These are phyloP conservation scores for Coracopsis vasa DNA, from an alignment of 2,113 vertebrate genomes.

Conservation along the genomic window DNA sequence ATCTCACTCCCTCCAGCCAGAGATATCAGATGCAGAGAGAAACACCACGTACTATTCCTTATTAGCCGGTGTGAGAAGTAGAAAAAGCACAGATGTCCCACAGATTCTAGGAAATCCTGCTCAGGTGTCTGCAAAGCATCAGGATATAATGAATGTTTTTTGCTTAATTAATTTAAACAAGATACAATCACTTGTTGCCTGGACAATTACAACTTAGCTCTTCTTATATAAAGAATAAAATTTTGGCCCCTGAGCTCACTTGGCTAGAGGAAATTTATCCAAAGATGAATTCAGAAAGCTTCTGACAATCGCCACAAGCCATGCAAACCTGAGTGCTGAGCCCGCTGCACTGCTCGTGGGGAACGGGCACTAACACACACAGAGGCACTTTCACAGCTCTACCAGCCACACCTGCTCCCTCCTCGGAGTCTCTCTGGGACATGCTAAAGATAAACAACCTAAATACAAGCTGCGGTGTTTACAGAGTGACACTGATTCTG, in stretches of 20 bases:
- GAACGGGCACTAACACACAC: background rate
- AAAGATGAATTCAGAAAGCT: background rate
- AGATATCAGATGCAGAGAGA: background rate
- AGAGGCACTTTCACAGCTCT: background rate
- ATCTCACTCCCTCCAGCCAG: background rate
- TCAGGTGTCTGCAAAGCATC: background rate
- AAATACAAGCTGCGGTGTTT: background rate
- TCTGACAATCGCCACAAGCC: background rate
- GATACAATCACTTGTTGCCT: background rate
- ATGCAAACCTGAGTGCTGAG: background rate
- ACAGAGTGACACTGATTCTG: background rate
- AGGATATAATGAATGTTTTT: background rate
- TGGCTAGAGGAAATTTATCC: background rate
- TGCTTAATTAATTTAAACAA: background rate
- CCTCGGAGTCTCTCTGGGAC: background rate
- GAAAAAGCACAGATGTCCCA: background rate
- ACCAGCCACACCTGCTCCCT: background rate
- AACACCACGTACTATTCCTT: background rate
- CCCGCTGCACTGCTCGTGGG: accelerated
- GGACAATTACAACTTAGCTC: background rate
- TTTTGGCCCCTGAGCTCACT: background rate
- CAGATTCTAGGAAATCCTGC: background rate
- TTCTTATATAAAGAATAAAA: background rate
- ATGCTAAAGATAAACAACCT: background rate
- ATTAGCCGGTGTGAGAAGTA: background rate